Conservation (phyloP, 2,888 invertebrate species). For the Rotaria sp. region DNA sequence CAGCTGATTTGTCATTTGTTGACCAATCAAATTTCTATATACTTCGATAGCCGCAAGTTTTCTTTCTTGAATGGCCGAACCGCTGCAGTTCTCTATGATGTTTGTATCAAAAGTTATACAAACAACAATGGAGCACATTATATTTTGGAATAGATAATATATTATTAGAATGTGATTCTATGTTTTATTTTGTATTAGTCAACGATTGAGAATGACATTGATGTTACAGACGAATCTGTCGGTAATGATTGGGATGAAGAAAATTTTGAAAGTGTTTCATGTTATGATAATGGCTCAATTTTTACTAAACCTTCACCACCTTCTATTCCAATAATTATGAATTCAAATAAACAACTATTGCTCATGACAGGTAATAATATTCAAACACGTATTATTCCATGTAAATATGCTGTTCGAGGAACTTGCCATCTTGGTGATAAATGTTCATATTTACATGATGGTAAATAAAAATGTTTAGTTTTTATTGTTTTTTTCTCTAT, state of each 20-base stretch:
- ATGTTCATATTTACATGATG: constrained; percentile 13
- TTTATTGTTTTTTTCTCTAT: background rate
- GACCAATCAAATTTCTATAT: no score
- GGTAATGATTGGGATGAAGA: background rate
- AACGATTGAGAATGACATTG: background rate
- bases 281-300: background rate
- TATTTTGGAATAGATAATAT: no score
- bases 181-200: background rate
- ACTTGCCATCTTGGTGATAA: background rate
- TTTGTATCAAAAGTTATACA: no score
- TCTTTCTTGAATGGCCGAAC: no score
- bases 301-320: background rate
- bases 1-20: no score
- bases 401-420: constrained; percentile 23
- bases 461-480: background rate
- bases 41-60: no score
- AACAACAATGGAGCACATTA: no score
- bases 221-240: background rate
- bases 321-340: background rate
- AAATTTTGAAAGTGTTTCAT: background rate
- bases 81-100: no score
- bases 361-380: background rate
- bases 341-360: background rate
- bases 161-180: no score
- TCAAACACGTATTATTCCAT: constrained; percentile 9